Conservation (phyloP, 1,140 invertebrate genomes). For the Parapsyche elsis region DNA sequence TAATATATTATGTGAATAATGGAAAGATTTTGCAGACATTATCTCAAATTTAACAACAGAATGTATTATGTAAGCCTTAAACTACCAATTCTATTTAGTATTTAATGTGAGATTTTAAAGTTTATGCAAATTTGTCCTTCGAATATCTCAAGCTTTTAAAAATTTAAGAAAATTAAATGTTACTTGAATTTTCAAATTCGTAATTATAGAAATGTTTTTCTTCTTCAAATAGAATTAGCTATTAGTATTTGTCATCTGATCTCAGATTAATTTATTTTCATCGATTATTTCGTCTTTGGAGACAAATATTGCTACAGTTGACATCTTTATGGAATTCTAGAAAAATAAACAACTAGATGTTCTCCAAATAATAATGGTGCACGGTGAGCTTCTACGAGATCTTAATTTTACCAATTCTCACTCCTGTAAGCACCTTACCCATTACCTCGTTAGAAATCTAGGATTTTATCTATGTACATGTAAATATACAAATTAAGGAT, state of each 20-base stretch:
- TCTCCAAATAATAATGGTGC: not conserved
- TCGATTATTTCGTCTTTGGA: not conserved
- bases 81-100: conserved; percentile 7
- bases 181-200: conserved; percentile 13
- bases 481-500: conserved; percentile 50
- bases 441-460: conserved; percentile 26
- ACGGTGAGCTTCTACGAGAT: not conserved
- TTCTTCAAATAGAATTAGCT: not conserved
- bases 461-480: conserved; percentile 16
- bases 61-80: conserved; percentile 10
- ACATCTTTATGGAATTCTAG: not conserved
- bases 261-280: not conserved
- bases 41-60: conserved; percentile 2
- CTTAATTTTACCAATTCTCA: not conserved
- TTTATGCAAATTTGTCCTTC: conserved; percentile 9
- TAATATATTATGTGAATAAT: not conserved
- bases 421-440: not conserved
- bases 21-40: not conserved
- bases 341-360: not conserved
- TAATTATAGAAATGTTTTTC: conserved; percentile 16
- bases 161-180: conserved; percentile 2
- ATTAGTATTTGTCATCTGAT: not conserved
- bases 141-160: conserved; percentile 22
- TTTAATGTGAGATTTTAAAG: conserved; percentile 26
- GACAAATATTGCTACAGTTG: not conserved